Conservation (phyloP, 1,140 invertebrate genomes). For the Aphis craccivora region DNA sequence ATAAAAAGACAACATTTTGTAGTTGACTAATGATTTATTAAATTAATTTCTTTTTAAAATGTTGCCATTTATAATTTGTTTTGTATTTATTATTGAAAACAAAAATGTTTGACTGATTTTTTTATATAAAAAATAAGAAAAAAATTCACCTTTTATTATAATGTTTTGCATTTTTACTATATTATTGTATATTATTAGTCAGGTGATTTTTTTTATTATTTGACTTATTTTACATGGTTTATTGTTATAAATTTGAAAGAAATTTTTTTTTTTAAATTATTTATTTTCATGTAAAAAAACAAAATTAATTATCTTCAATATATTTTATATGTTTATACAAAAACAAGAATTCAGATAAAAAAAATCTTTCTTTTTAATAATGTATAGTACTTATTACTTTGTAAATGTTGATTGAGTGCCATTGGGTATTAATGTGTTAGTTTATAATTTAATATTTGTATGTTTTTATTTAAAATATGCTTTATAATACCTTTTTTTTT, state of each 20-base stretch:
- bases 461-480: not conserved
- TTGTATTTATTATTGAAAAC: constrained; percentile 29
- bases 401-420: not conserved
- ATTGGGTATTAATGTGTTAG: not conserved
- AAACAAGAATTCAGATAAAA: not conserved
- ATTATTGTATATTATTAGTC: not conserved
- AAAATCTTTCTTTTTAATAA: not conserved
- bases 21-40: not conserved
- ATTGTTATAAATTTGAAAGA: not conserved
- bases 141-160: not conserved
- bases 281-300: not conserved
- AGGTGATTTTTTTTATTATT: not conserved
- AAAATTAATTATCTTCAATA: not conserved
- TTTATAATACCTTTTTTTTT: not conserved
- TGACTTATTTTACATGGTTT: not conserved
- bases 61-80: constrained; percentile 28
- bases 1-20: not conserved
- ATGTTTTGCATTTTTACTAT: not conserved
- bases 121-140: not conserved
- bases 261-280: not conserved
- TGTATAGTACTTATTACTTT: constrained; percentile 1
- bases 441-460: not conserved
- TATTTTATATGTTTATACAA: not conserved
- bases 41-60: constrained; percentile 4
- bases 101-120: constrained; percentile 40